Evolutionary conservation across 2,797 vertebrate genomes (phyloP).

Genomic region (Microchirus variegatus): DNA sequence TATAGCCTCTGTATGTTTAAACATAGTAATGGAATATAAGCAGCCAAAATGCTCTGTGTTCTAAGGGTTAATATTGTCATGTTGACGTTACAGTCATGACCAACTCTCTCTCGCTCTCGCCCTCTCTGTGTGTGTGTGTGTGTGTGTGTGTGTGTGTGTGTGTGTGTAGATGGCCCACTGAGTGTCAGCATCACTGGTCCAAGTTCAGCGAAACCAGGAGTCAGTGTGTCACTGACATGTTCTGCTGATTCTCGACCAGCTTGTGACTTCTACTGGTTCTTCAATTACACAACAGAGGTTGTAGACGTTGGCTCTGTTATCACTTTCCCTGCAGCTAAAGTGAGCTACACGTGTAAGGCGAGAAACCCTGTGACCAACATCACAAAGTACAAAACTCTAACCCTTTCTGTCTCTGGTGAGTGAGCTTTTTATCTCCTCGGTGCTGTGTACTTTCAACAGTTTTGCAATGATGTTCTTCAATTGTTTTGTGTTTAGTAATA

Average conservation of each 20-base stretch:
- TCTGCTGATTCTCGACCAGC: constrained; percentile 66
- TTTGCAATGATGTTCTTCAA: no score
- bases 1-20: no score
- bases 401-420: constrained; percentile 61
- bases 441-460: not conserved
- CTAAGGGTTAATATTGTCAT: no score
- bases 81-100: no score
- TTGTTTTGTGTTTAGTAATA: no score
- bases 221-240: constrained; percentile 45
- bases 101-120: not conserved
- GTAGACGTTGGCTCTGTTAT: constrained; percentile 1
- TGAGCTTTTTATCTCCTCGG: not conserved
- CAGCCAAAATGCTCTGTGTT: no score
- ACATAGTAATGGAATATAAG: no score
- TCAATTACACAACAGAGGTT: not conserved
- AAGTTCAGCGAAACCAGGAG: accelerated
- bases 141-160: not conserved
- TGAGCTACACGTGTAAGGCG: constrained; percentile 71
- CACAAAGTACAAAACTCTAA: constrained; percentile 28
- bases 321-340: not conserved
- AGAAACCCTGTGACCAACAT: constrained; percentile 75
- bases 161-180: constrained; percentile 76
- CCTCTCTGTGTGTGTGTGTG: no score
- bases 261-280: constrained; percentile 67
- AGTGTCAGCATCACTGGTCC: constrained; percentile 50